Evolutionary conservation across 2,797 vertebrate genomes (phyloP), one percentile per base, ranked within the genome.

Genomic region (Cryptoprocta ferox): DNA sequence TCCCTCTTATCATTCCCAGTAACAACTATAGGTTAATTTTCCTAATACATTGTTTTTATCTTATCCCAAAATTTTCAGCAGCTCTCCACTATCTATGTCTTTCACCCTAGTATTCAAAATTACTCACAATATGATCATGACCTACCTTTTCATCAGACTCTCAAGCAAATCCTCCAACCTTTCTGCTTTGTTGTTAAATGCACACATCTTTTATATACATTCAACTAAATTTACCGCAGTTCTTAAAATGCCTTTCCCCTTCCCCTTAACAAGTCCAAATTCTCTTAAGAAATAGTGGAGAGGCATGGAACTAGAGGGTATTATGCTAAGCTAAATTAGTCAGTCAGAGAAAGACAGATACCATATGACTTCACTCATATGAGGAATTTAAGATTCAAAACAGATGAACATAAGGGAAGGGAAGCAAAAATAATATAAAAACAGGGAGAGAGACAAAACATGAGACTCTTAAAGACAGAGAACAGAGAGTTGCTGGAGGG

Each of bases 21-120:
- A 86, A 42, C 45, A 88, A 63, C 28, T 50, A 71, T 2, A 87
- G 28, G 28, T 32, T 59, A 59, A 91, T 66, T 16, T 91, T 70
- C 28, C 6, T 73, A 89, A 65, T 39, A 32, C 13, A 24, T 6
- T 48, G 32, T 2, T 71, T 93, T 80, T 39, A 65, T 39, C 8
- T 79, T 73, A n/a, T 61, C 15, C 63, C 75, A n/a, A 94, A 63
- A 66, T 76, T 79, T 92, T 89, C 12, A 66, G 61, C 21, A 92
- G 75, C 9, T 82, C 18, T 89, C 5, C 39, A 66, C 8, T 61
- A 53, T 95, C 39, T 85, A 66, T 2, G 66, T n/a, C 37, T 45
- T 81, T 89, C 76, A 89, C 37, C 70, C n/a, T 76, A 24, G 32
- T 87, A 75, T 90, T 92, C 50, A 83, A 35, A 96, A 18, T n/a